Conservation (phyloP, 2,797 vertebrate genomes). For the Adelosebastes latens region DNA sequence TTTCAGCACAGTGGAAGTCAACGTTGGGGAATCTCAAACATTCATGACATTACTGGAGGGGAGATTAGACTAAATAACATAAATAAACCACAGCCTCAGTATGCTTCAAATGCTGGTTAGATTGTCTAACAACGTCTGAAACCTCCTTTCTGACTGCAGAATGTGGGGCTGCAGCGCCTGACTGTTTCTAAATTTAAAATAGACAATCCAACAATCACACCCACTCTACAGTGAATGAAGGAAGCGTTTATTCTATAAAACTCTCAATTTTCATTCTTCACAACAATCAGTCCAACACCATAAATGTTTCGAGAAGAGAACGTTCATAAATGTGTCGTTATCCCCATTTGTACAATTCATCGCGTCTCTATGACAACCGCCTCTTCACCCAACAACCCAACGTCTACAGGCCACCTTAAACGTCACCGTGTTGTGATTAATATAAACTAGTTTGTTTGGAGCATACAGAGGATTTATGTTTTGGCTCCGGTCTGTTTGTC, state of each 20-base stretch:
- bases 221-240: neutral
- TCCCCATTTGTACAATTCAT: neutral
- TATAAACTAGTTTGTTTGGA: no score
- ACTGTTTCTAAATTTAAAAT: neutral
- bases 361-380: neutral
- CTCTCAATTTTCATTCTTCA: neutral
- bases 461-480: no score
- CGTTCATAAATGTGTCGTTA: neutral
- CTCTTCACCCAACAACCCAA: neutral
- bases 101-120: neutral
- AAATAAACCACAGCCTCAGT: neutral
- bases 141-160: neutral
- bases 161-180: no score
- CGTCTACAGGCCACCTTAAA: neutral
- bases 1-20: neutral
- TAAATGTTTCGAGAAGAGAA: neutral
- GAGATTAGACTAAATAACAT: neutral
- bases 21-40: neutral
- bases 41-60: neutral
- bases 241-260: neutral
- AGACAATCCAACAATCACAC: neutral
- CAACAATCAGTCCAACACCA: neutral
- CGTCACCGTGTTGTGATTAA: neutral
- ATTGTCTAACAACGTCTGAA: neutral
- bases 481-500: no score